phyloP scores from a whole-genome alignment of 2,888 invertebrate species.

The Caenorhabditis becei region DNA sequence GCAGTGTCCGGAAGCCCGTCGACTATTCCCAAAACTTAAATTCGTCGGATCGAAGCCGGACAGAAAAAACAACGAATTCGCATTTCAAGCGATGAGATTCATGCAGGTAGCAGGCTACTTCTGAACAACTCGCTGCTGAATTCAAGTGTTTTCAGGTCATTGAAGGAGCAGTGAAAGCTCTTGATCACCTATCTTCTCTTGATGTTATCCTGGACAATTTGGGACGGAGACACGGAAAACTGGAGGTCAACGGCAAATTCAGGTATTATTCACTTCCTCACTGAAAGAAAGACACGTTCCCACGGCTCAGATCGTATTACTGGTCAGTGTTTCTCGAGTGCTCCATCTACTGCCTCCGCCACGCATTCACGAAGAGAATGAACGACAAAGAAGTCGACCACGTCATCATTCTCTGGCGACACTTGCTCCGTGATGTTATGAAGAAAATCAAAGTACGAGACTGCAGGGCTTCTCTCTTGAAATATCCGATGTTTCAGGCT shows the following conservation, averaged over 20 bases:
- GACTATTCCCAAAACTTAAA: constrained; percentile 76
- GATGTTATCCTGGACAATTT: constrained; percentile 77
- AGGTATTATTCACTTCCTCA: constrained; percentile 31
- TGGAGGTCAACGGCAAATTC: constrained; percentile 74
- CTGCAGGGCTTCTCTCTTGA: neutral
- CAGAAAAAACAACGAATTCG: constrained; percentile 74
- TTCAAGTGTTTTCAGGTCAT: constrained; percentile 67
- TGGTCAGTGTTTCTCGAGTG: constrained; percentile 78
- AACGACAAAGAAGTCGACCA: constrained; percentile 71
- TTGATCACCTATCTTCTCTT: constrained; percentile 71
- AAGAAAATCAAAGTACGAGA: constrained; percentile 73
- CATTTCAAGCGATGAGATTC: constrained; percentile 77
- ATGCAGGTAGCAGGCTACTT: constrained; percentile 68
- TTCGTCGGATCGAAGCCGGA: constrained; percentile 70
- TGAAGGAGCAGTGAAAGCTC: constrained; percentile 71
- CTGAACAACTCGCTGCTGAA: neutral
- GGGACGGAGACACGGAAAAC: constrained; percentile 76
- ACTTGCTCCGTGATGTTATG: constrained; percentile 74
- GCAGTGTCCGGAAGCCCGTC: constrained; percentile 74
- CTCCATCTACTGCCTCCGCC: constrained; percentile 72
- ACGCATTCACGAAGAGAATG: constrained; percentile 61
- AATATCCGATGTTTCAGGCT: constrained; percentile 47
- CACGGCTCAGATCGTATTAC: constrained; percentile 69
- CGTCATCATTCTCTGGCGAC: constrained; percentile 74
- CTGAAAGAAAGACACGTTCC: neutral